Evolutionary conservation across 35 echinoderm and acorn worm species (phyloP).

Genomic region (Ophiothrix spiculata): DNA sequence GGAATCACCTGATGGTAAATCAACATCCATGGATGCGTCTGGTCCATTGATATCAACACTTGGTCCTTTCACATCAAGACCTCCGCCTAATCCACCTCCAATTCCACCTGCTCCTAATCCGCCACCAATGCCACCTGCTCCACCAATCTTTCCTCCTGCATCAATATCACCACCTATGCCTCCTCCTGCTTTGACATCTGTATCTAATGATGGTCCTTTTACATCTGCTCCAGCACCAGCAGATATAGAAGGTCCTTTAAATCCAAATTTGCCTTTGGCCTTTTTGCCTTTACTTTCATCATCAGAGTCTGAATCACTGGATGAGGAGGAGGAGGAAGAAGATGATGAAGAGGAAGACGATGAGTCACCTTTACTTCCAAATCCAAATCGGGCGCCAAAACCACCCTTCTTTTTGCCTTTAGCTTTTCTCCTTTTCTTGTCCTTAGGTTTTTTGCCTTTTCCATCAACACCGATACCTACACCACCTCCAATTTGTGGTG

Average conservation of each 20-base stretch:
- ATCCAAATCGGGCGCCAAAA: slow-evolving; percentile 21
- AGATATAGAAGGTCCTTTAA: background rate
- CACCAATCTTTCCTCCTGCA: slow-evolving; percentile 3
- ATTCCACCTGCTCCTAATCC: background rate
- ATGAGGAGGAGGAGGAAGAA: slow-evolving; percentile 41
- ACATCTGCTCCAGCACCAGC: slow-evolving; percentile 25
- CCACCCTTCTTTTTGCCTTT: slow-evolving; percentile 41
- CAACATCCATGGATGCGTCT: slow-evolving; percentile 20
- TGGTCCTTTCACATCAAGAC: slow-evolving; percentile 15
- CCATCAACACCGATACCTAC: background rate
- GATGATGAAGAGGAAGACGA: slow-evolving; percentile 27
- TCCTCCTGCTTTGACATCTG: slow-evolving; percentile 36
- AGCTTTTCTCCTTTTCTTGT: slow-evolving; percentile 12
- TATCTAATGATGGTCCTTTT: background rate
- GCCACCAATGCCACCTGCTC: background rate
- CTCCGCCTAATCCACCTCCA: background rate
- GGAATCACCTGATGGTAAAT: background rate
- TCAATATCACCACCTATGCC: slow-evolving; percentile 15
- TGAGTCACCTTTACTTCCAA: slow-evolving; percentile 1
- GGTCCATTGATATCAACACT: slow-evolving; percentile 29
- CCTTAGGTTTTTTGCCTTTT: slow-evolving; percentile 14
- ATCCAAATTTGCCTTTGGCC: slow-evolving; percentile 16
- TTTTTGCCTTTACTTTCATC: slow-evolving; percentile 24
- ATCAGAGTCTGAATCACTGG: slow-evolving; percentile 14
- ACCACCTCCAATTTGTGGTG: slow-evolving; percentile 14